Evolutionary conservation across 2,888 invertebrate species (phyloP), one percentile per base, ranked within the genome.

Genomic region (Labia minor): DNA sequence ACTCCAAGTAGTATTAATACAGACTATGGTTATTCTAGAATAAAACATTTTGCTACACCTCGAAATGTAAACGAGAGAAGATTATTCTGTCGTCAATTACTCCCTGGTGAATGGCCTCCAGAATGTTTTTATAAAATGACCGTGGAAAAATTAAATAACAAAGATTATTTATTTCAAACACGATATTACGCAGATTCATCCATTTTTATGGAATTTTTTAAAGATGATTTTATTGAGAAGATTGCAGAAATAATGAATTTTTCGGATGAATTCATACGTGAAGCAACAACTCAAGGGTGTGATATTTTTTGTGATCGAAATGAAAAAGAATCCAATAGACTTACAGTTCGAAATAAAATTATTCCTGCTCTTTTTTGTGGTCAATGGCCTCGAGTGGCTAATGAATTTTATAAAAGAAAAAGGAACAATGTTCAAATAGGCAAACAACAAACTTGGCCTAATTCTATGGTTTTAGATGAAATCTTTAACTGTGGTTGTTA

Each of bases 311-410:
- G 86, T 26, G 79, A 83, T 71, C 78, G 78, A 4, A 37, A 14
- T 1, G 61, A 66, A 16, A 11, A 21, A 6, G 65, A 49, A 1
- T 63, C 62, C 1, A 65, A 67, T 26, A 33, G 61, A 16, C 65
- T 19, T 16, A 63, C 63, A 1, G n/a, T 65, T n/a, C 68, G 63
- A 37, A 64, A 66, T 66, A 77, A 79, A 1, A 81, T 91, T 11
- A 82, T 86, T 72, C 89, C 90, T 8, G 85, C 87, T n/a, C 78
- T 89, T 19, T 78, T 82, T 71, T 63, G 67, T 64, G 81, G 84
- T n/a, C 79, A 83, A 64, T 90, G 90, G 90, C 90, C 90, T 0
- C 81, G 82, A 70, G 82, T 83, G 70, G 88, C 88, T 0, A 82
- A 83, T 71, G 86, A 86, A 71, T 91, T 82, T 63, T 80, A 77